Percentiles rank a stretch among this genome's conserved stretches.
Conservation (phyloP, 2,888 invertebrate species). For the Mythimna loreyi region DNA sequence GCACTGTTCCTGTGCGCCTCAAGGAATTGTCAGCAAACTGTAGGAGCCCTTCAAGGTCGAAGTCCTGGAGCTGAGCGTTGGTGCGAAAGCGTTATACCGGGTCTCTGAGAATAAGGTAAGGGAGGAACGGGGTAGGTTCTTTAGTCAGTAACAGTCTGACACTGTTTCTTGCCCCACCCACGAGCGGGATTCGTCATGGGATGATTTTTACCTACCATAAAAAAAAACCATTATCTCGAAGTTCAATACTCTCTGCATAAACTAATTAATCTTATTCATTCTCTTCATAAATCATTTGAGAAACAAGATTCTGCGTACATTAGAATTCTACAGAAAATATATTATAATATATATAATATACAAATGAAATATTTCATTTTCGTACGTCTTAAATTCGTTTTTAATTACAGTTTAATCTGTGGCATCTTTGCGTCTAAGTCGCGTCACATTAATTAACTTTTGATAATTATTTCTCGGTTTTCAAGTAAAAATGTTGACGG, state of each 20-base stretch:
- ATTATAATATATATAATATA: constrained; percentile 19
- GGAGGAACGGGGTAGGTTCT: too few species aligned
- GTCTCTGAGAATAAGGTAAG: too few species aligned
- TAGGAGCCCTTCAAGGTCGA: too few species aligned
- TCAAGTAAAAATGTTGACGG: neutral
- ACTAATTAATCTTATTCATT: constrained; percentile 54
- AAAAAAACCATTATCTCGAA: too few species aligned
- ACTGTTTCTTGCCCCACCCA: too few species aligned
- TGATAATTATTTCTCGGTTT: constrained; percentile 33
- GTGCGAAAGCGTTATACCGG: too few species aligned
- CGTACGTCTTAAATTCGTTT: constrained; percentile 47
- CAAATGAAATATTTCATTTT: constrained; percentile 43
- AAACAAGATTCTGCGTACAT: constrained; percentile 27
- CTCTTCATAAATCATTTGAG: constrained; percentile 39
- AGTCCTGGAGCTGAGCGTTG: too few species aligned
- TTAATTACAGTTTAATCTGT: constrained; percentile 59
- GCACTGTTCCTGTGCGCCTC: too few species aligned
- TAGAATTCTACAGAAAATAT: constrained; percentile 32
- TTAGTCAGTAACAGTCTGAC: too few species aligned
- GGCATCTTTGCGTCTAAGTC: constrained; percentile 34
- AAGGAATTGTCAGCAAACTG: too few species aligned
- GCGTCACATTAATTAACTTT: constrained; percentile 53
- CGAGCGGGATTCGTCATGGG: too few species aligned
- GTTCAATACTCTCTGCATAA: constrained; percentile 15
- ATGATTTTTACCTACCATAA: too few species aligned